Conservation (phyloP, 2,113 vertebrate genomes). For the Pogonocichla stellata region DNA sequence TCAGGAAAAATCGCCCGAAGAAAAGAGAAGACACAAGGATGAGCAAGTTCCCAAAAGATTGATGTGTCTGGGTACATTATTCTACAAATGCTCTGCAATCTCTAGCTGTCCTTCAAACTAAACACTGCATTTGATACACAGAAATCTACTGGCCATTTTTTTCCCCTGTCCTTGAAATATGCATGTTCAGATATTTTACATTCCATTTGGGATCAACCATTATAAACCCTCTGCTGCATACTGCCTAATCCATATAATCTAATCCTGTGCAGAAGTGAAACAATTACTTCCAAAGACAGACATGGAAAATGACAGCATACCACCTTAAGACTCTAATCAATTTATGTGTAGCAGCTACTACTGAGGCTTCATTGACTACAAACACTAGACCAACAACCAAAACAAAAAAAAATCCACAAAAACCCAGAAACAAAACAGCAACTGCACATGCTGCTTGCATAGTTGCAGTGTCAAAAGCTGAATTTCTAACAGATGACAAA, state of each 20-base stretch:
- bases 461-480: not conserved
- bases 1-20: not conserved
- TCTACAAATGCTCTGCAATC: not conserved
- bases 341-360: not conserved
- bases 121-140: not conserved
- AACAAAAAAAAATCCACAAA: not conserved
- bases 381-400: not conserved
- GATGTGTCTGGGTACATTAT: not conserved
- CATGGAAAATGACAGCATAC: not conserved
- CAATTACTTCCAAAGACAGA: not conserved
- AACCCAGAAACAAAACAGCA: not conserved
- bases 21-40: not conserved
- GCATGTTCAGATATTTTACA: not conserved
- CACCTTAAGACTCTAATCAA: not conserved
- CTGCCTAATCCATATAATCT: not conserved
- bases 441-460: not conserved
- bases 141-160: not conserved
- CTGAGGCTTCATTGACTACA: not conserved
- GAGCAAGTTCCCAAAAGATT: not conserved
- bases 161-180: not conserved
- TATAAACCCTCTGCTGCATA: not conserved
- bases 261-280: not conserved
- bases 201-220: not conserved
- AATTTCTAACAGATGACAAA: conserved; percentile 16
- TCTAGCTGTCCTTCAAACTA: not conserved